Base-by-base conservation (phyloP, 2,888 invertebrate genomes). In the Epinotia nisella region DNA sequence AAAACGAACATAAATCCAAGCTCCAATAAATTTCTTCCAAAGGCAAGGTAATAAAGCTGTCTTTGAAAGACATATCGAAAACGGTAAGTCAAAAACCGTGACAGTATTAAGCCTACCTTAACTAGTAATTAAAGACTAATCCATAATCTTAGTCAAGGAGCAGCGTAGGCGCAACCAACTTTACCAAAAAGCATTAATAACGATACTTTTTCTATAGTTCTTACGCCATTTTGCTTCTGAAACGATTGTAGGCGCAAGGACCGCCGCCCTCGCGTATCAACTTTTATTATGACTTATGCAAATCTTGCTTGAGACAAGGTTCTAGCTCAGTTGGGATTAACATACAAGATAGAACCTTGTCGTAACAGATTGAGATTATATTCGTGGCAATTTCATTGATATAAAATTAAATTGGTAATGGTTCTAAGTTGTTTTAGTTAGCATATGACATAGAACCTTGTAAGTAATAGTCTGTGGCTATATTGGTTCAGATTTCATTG, bases 261-360 rank as follows among this genome's bases (percentile, higher is more conserved):
- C 79, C 80, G 78, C 71, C 81, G 80, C 82, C 82, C 75, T 81
- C 82, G 82, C 80, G 79, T 58, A 74, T 69, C 74, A 69, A 76
- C 72, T 75, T 74, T 77, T 78, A 74, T 56, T 51, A 62, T 81
- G 85, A 84, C 84, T 81, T 82, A 89, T 89, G 88, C 87, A 87
- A 90, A 90, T 88, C 80, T 85, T 83, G 83, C 82, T 78, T 75
- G 79, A 71, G 74, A 72, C 72, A 68, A 62, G 74, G 88, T 87
- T 87, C 89, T 89, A 74, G 59, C 67, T 71, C 45, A 49, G 17
- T 35, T 41, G 17, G 41, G 49, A 72, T 72, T 49, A 68, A 51
- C 41, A 29, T 56, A 61, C 21, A 21, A 55, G 9, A 49, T 49
- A 21, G 45, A 62, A 67, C 72, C 45, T 62, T 61, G 21, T 68